Percentiles rank a stretch among this genome's conserved stretches.
phyloP scores from a whole-genome alignment of 2,113 vertebrate genomes.

The Rousettus leschenaultii region DNA sequence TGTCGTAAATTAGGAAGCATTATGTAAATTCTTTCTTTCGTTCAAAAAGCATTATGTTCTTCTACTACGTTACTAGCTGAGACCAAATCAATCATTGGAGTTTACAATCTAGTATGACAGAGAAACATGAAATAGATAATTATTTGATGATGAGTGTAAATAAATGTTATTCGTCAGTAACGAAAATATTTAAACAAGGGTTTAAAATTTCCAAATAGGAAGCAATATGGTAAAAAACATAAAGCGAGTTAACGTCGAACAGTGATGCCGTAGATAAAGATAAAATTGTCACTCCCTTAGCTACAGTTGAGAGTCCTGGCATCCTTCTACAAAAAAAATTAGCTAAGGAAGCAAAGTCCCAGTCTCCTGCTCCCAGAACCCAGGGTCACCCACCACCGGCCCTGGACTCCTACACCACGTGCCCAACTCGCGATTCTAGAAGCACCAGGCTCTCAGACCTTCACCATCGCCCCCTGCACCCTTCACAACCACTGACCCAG shows the following conservation, averaged over 20 bases:
- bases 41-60: neutral
- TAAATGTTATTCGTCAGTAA: neutral
- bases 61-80: neutral
- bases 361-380: neutral
- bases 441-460: neutral
- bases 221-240: neutral
- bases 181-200: neutral
- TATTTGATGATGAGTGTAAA: neutral
- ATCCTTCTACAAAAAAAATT: neutral
- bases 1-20: neutral
- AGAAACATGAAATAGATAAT: neutral
- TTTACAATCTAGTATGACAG: neutral
- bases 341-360: neutral
- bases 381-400: neutral
- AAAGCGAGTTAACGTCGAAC: neutral
- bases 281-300: neutral
- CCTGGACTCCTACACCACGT: neutral
- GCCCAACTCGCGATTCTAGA: neutral
- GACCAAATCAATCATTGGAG: neutral
- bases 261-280: neutral
- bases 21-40: neutral
- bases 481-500: neutral
- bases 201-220: neutral
- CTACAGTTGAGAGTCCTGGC: neutral
- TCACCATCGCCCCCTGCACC: neutral